Conservation (phyloP, 2,113 vertebrate genomes). For the Phaethon lepturus region DNA sequence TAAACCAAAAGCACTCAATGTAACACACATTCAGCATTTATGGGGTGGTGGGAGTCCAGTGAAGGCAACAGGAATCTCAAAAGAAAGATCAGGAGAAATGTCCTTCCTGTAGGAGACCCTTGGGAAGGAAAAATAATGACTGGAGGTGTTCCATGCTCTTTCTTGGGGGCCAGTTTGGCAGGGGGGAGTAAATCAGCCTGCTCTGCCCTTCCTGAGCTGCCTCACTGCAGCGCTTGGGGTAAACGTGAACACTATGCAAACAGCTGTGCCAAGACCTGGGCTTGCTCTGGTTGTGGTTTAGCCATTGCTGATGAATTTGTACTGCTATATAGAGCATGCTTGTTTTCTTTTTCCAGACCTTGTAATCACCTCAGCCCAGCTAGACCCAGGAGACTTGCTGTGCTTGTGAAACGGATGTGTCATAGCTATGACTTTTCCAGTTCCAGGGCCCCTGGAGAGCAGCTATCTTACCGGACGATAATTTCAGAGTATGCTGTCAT, state of each 20-base stretch:
- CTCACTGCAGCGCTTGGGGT: rapidly evolving
- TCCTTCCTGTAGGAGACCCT: neutral
- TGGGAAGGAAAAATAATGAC: neutral
- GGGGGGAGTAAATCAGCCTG: neutral
- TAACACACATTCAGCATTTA: neutral
- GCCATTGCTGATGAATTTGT: neutral
- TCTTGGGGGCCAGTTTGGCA: rapidly evolving
- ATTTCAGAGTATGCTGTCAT: neutral
- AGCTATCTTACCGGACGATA: conserved; percentile 28
- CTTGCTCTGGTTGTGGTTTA: neutral
- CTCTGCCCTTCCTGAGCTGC: neutral
- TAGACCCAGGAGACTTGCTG: conserved; percentile 27
- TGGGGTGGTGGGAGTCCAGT: neutral
- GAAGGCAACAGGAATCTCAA: neutral
- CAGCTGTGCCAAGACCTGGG: rapidly evolving
- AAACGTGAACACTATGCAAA: rapidly evolving
- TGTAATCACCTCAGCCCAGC: conserved; percentile 31
- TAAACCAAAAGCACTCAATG: neutral
- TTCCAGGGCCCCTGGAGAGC: conserved; percentile 54
- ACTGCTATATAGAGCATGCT: neutral
- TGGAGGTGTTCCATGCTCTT: neutral
- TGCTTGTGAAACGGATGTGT: neutral
- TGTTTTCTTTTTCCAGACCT: conserved; percentile 64
- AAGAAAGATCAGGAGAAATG: neutral
- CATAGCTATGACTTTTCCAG: conserved; percentile 34